These are phyloP conservation scores for Dipodomys stephensi DNA, from an alignment of 2,113 vertebrate species.

Conservation along the genomic window DNA sequence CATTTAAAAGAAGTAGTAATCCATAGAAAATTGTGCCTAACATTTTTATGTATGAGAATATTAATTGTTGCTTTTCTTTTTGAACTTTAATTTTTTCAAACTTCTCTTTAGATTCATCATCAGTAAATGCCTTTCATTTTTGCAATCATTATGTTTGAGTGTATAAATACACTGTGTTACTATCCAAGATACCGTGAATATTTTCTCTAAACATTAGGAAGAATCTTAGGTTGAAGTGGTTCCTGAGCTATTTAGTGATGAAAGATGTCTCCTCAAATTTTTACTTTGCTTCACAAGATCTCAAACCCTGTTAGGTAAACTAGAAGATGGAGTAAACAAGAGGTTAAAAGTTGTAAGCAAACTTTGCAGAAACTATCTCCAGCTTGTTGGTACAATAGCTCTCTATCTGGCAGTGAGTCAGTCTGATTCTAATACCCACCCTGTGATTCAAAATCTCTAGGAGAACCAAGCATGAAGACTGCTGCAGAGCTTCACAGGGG, in stretches of 20 bases:
- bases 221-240: neutral
- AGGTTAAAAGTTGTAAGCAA: neutral
- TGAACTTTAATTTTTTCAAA: conserved; percentile 13
- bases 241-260: neutral
- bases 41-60: conserved; percentile 12
- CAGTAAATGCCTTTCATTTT: conserved; percentile 16
- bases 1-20: neutral
- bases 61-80: neutral
- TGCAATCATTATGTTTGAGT: neutral
- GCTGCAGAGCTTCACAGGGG: too few species aligned
- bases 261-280: neutral
- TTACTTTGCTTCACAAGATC: neutral
- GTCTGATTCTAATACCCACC: too few species aligned
- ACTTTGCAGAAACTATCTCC: neutral
- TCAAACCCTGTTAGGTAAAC: neutral
- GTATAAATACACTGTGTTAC: neutral
- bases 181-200: neutral
- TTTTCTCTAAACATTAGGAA: neutral
- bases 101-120: conserved; percentile 15
- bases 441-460: neutral
- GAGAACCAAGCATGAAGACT: too few species aligned
- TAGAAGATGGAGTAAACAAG: neutral
- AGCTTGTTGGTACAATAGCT: neutral
- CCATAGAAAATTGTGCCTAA: neutral
- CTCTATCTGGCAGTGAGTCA: neutral